Evolutionary conservation across 2,113 vertebrate species (phyloP), one percentile per base, ranked within the genome.

Genomic region (Vimba vimba): DNA sequence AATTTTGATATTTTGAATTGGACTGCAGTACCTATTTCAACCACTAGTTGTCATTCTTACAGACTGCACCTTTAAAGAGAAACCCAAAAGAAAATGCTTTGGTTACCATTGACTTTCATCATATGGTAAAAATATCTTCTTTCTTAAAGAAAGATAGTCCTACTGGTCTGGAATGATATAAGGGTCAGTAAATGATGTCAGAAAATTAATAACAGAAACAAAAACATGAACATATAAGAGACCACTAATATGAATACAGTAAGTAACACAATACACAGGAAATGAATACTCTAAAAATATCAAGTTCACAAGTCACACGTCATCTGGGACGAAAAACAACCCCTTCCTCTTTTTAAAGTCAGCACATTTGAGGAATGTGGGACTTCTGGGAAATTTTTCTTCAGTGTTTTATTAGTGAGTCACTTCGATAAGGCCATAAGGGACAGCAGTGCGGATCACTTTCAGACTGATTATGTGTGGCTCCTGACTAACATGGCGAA

Each of bases 401-500:
- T 71, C 52, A 59, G 30, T 45, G 62, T 39, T 69, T 77, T 57
- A 77, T 71, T 19, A 82, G 77, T 76, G 71, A 73, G 84, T 85
- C 83, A 85, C 84, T 79, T 30, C 6, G 25, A 59, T 62, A 75
- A 69, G 55, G 60, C 55, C 68, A 82, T 64, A 47, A 36, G 25
- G 80, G 23, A 76, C 45, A 68, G 59, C 12, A 9, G 9, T 59
- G 57, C 25, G 11, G 74, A 81, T 68, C 11, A 0, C n/a, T 86
- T 84, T 76, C 74, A 79, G 85, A 57, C 36, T 85, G 84, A 59
- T 85, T 43, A 79, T 83, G 75, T 83, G 84, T 10, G 75, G 74
- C 86, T 60, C 55, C 59, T 84, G 25, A 75, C 74, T 76, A 59
- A 79, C 55, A 71, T 79, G 66, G 39, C 75, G 68, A 83, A 86